phyloP scores from a whole-genome alignment of 2,888 invertebrate species.

The Clostera curtula region DNA sequence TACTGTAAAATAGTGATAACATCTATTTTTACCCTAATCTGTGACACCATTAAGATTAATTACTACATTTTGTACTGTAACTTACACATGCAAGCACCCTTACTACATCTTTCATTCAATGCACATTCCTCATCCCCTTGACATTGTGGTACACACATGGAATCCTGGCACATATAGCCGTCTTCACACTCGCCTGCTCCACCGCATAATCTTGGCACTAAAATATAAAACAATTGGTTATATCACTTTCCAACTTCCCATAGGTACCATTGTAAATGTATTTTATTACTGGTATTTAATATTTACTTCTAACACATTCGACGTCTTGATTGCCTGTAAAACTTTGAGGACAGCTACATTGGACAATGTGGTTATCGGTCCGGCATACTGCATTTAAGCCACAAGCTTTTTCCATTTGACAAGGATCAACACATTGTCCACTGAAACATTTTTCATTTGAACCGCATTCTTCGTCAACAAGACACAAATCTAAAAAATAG shows the following conservation, averaged over 20 bases:
- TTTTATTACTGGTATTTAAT: slow-evolving; percentile 3
- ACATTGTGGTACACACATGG: slow-evolving; percentile 88
- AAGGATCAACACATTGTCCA: slow-evolving; percentile 89
- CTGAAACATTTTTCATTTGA: slow-evolving; percentile 85
- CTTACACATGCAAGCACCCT: slow-evolving; percentile 86
- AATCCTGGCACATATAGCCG: slow-evolving; percentile 85
- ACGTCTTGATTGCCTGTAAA: slow-evolving; percentile 89
- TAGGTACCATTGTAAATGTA: no score
- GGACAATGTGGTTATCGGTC: slow-evolving; percentile 81
- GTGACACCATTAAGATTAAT: no score
- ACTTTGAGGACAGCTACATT: slow-evolving; percentile 88
- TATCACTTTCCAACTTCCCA: no score
- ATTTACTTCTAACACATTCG: slow-evolving; percentile 89
- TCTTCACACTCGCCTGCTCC: slow-evolving; percentile 80
- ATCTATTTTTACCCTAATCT: no score
- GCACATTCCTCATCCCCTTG: slow-evolving; percentile 87
- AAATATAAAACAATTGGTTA: slow-evolving; percentile 29
- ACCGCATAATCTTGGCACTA: slow-evolving; percentile 86
- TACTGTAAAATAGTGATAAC: slow-evolving; percentile 57
- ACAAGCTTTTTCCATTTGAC: slow-evolving; percentile 83
- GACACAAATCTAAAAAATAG: slow-evolving; percentile 79
- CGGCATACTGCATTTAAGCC: slow-evolving; percentile 89
- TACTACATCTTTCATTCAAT: slow-evolving; percentile 90
- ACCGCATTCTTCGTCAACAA: slow-evolving; percentile 86
- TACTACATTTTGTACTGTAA: slow-evolving; percentile 24